These are phyloP conservation scores for Diabrotica virgifera DNA, from an alignment of 1,140 invertebrate species.

Conservation along the genomic window DNA sequence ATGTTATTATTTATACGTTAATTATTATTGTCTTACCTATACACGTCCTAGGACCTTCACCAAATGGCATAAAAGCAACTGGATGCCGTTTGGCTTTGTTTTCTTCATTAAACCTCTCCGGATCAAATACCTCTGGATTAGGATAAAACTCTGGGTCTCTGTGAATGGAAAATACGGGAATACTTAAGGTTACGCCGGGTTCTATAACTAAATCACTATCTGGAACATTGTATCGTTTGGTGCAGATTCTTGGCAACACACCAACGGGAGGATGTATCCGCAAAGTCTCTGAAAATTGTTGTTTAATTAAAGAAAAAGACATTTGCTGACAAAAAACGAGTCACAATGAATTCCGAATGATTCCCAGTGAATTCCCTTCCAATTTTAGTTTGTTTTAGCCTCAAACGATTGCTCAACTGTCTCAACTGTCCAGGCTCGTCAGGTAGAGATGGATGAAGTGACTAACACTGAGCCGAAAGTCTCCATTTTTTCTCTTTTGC, in stretches of 20 bases:
- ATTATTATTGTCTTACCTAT: conserved; percentile 48
- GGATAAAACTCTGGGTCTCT: conserved; percentile 52
- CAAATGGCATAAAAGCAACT: conserved; percentile 53
- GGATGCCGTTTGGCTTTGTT: neutral
- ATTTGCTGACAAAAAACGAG: too few relatives aligned
- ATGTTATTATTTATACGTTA: too few relatives aligned
- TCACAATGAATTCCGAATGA: too few relatives aligned
- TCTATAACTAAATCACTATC: conserved; percentile 36
- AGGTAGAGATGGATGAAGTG: too few relatives aligned
- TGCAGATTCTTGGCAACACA: neutral
- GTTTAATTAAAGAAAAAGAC: too few relatives aligned
- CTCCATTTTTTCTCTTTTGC: too few relatives aligned
- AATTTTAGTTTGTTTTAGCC: too few relatives aligned
- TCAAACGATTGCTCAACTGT: too few relatives aligned
- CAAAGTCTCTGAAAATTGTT: neutral
- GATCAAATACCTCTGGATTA: conserved; percentile 57
- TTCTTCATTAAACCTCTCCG: conserved; percentile 56
- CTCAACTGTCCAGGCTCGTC: too few relatives aligned
- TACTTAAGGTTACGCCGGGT: conserved; percentile 52
- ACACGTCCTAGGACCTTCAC: conserved; percentile 61
- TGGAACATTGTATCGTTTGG: neutral
- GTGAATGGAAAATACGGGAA: conserved; percentile 57
- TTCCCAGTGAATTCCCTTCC: too few relatives aligned
- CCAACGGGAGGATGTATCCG: neutral
- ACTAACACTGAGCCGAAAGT: too few relatives aligned